Evolutionary conservation across 2,888 invertebrate species (phyloP).

Genomic region (Dicroscelio sp.): DNA sequence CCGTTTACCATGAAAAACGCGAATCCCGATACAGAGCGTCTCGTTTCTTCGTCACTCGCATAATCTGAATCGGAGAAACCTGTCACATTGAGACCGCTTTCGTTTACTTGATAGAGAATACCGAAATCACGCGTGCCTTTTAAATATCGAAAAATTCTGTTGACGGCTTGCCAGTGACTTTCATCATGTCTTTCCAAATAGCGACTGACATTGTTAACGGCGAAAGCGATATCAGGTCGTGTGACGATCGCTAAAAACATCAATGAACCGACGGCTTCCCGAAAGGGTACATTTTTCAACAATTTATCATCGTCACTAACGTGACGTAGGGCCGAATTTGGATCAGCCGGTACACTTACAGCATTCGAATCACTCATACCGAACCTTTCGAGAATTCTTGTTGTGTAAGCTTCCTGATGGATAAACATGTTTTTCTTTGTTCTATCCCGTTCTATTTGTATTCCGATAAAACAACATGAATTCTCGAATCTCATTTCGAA

Average conservation of each 20-base stretch:
- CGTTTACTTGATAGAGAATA: conserved; percentile 52
- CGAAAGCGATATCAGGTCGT: conserved; percentile 79
- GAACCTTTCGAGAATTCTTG: conserved; percentile 77
- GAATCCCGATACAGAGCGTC: conserved; percentile 75
- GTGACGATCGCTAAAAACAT: conserved; percentile 78
- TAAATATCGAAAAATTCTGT: conserved; percentile 67
- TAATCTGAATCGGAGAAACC: conserved; percentile 76
- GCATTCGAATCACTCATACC: conserved; percentile 77
- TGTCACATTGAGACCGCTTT: not conserved
- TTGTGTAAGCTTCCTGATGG: conserved; percentile 74
- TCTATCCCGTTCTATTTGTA: conserved; percentile 78
- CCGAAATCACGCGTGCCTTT: conserved; percentile 57
- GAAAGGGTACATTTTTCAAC: conserved; percentile 64
- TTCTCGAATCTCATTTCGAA: conserved; percentile 78
- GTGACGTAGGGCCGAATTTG: conserved; percentile 59
- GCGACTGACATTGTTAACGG: conserved; percentile 74
- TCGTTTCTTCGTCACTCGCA: conserved; percentile 66
- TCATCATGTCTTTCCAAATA: conserved; percentile 66
- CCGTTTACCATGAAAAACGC: conserved; percentile 57
- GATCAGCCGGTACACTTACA: conserved; percentile 56
- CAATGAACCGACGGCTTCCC: conserved; percentile 82
- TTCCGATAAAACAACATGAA: conserved; percentile 57
- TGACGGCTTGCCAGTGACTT: conserved; percentile 75
- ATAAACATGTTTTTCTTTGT: conserved; percentile 65
- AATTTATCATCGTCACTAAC: conserved; percentile 30